A percentile compares a stretch with the other conserved stretches of the same genome.
Evolutionary conservation across 92 coral and sea anemone genomes (phyloP).

Genomic region (Epizoanthus ramosus): DNA sequence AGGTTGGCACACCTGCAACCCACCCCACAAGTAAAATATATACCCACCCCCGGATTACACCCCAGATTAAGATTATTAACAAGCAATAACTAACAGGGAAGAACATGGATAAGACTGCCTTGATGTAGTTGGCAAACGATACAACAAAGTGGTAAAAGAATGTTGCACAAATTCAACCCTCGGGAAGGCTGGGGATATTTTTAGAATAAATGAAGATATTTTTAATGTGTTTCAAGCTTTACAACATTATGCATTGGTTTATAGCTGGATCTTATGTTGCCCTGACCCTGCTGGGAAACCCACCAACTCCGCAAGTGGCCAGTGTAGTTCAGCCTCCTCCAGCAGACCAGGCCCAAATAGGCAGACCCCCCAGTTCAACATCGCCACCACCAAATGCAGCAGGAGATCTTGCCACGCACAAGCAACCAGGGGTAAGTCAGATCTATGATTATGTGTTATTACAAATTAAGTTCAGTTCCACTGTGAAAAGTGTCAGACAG

Average conservation of each 20-base stretch:
- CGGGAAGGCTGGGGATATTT: no score
- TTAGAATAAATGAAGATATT: no score
- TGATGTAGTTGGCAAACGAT: no score
- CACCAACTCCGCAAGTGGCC: constrained; percentile 62
- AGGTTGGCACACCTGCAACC: no score
- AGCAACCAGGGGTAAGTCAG: constrained; percentile 31
- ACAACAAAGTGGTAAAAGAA: no score
- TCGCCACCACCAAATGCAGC: constrained; percentile 27
- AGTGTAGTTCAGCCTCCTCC: constrained; percentile 27
- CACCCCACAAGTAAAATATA: no score
- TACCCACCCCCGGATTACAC: no score
- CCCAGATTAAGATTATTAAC: no score
- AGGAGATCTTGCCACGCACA: constrained; percentile 32
- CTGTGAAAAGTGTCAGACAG: not conserved
- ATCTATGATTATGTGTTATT: not conserved
- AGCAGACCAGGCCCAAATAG: constrained; percentile 14
- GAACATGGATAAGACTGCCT: no score
- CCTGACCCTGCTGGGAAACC: constrained; percentile 93
- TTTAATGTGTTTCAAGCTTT: not conserved
- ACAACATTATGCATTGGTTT: constrained; percentile 6
- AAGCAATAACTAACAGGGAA: no score
- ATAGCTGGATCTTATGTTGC: constrained; percentile 98
- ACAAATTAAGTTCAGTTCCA: no score
- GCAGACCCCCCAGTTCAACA: constrained; percentile 1
- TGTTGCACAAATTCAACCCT: no score